Evolutionary conservation across 2,888 invertebrate species (phyloP), one percentile per base, ranked within the genome.

Genomic region (Pyrochroa serraticornis): DNA sequence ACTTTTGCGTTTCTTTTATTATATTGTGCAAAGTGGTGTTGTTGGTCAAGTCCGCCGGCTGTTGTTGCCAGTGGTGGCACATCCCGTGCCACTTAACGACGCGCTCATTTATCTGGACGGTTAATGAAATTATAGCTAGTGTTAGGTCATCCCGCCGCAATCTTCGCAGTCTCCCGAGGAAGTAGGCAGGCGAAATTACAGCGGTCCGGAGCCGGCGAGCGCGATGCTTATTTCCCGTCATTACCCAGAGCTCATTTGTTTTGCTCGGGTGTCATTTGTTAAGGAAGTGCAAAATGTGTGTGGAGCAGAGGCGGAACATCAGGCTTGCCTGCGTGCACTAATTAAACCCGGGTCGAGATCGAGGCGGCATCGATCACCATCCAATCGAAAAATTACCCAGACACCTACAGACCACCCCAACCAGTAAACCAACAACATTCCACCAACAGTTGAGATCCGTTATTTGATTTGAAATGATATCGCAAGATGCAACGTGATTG

Each of bases 101-200:
- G 61, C 63, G 76, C 80, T 80, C 82, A 82, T 83, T 83, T 83
- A 81, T 83, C 81, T 80, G 76, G 73, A 65, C 77, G 75, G 80
- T 80, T 83, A 83, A 83, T 82, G 82, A 83, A 83, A 83, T 83
- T 82, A 83, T 82, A 79, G 81, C 79, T 74, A 70, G 73, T 66
- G 74, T 71, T 73, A 68, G 75, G 75, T 75, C 76, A 75, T 77
- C 74, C 68, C 66, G 62, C 67, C 69, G 70, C 71, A 74, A 73
- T 75, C 74, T 74, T 71, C 65, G 69, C 70, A 64, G 59, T 67
- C 60, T 65, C 65, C 55, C 57, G 61, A 63, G 67, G 67, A 70
- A 68, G 68, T 69, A 63, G 66, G 61, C 64, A 51, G 51, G 56
- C 60, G 65, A 65, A 71, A 70, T 71, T 71, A 70, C 69, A 63